Percentiles rank a stretch among this genome's conserved stretches.
phyloP scores from a whole-genome alignment of 2,888 invertebrate species.

The Callinectes sapidus region DNA sequence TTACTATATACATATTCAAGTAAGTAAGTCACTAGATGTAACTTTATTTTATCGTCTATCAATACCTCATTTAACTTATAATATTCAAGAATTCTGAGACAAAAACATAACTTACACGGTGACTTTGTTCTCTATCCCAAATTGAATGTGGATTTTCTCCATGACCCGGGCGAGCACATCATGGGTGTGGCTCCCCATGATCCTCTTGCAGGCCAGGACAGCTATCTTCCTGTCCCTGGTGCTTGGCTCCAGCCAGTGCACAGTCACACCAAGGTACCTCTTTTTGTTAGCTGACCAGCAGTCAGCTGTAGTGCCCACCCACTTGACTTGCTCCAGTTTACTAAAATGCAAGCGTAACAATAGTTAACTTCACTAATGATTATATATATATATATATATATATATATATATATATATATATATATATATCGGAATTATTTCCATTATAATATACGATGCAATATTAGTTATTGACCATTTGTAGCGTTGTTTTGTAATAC shows the following conservation, averaged over 20 bases:
- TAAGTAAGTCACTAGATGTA: neutral
- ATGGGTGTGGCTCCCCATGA: slow-evolving; percentile 54
- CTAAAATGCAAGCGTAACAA: slow-evolving; percentile 55
- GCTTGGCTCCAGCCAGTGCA: slow-evolving; percentile 56
- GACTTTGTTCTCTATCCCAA: slow-evolving; percentile 46
- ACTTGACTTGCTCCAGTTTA: slow-evolving; percentile 58
- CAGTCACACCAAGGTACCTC: slow-evolving; percentile 62
- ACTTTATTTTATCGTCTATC: slow-evolving; percentile 34
- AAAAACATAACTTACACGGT: slow-evolving; percentile 43
- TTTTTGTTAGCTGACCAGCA: slow-evolving; percentile 57
- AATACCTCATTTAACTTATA: slow-evolving; percentile 47
- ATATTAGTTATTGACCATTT: neutral
- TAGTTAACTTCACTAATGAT: slow-evolving; percentile 34
- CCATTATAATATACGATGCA: slow-evolving; percentile 4
- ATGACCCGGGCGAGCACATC: slow-evolving; percentile 59
- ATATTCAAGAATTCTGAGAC: slow-evolving; percentile 39
- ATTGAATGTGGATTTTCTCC: slow-evolving; percentile 48
- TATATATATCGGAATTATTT: slow-evolving; percentile 34
- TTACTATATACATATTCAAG: too few species aligned
- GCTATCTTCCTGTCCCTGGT: slow-evolving; percentile 53
- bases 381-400: too few species aligned
- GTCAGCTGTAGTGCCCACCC: slow-evolving; percentile 62
- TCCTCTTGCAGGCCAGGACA: slow-evolving; percentile 46
- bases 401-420: too few species aligned
- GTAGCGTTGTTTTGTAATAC: slow-evolving; percentile 40